Percentiles rank a stretch among this genome's conserved stretches.
Conservation (phyloP, 2,888 invertebrate species). For the Lobophora halterata region DNA sequence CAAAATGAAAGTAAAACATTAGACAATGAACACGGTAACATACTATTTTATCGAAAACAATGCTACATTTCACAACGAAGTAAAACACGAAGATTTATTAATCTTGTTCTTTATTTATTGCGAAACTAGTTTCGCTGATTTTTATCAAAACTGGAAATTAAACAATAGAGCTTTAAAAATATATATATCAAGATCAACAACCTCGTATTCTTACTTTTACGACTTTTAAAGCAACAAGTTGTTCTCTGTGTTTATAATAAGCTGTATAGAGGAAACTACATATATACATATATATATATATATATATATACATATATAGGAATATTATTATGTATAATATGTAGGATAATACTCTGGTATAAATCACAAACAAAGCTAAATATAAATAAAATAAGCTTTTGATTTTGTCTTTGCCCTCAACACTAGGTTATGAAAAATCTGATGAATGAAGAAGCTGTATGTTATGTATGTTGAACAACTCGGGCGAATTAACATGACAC, state of each 20-base stretch:
- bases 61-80: slow-evolving; percentile 10
- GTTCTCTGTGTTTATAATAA: slow-evolving; percentile 9
- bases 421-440: too few species aligned
- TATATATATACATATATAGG: too few species aligned
- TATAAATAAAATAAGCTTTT: too few species aligned
- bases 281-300: too few species aligned
- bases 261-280: too few species aligned
- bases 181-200: slow-evolving; percentile 7
- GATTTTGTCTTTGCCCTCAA: too few species aligned
- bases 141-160: slow-evolving; percentile 14
- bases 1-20: slow-evolving; percentile 14
- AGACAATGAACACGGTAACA: slow-evolving; percentile 6
- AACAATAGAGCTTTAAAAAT: slow-evolving; percentile 6
- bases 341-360: too few species aligned
- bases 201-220: slow-evolving; percentile 6
- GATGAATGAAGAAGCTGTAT: too few species aligned
- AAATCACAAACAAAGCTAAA: too few species aligned
- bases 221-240: neutral
- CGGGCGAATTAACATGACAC: too few species aligned
- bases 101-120: slow-evolving; percentile 9
- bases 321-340: too few species aligned
- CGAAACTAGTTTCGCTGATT: slow-evolving; percentile 8
- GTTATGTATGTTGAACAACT: too few species aligned
- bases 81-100: slow-evolving; percentile 6
- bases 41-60: slow-evolving; percentile 8